phyloP scores from a whole-genome alignment of 2,888 invertebrate species.

The Anthrax anthrax region DNA sequence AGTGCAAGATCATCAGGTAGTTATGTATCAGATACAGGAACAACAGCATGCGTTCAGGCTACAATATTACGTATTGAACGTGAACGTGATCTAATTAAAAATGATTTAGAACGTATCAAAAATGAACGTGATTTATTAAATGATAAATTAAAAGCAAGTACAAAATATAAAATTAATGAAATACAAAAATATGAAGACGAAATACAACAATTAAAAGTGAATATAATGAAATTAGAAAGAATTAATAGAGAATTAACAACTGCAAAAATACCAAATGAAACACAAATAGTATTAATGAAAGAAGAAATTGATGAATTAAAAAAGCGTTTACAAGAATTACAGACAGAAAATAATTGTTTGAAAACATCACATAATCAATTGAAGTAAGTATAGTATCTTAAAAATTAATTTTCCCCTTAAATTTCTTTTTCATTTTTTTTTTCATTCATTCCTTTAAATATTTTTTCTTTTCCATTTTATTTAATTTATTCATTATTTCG shows the following conservation, averaged over 20 bases:
- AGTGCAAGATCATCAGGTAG: background rate
- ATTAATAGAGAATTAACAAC: slow-evolving; percentile 41
- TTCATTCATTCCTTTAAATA: too few relatives aligned
- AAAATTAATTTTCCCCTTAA: too few relatives aligned
- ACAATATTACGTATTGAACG: slow-evolving; percentile 28
- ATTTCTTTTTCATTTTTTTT: background rate
- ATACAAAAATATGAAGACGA: slow-evolving; percentile 36
- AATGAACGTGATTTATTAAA: slow-evolving; percentile 44
- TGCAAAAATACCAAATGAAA: slow-evolving; percentile 36
- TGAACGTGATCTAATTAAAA: slow-evolving; percentile 41
- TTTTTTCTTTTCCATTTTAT: slow-evolving; percentile 21
- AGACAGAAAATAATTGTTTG: slow-evolving; percentile 40
- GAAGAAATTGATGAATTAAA: slow-evolving; percentile 41
- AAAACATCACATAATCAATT: slow-evolving; percentile 42
- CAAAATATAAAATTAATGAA: slow-evolving; percentile 36
- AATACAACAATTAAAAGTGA: slow-evolving; percentile 37
- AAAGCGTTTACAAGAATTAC: slow-evolving; percentile 36
- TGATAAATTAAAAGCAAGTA: slow-evolving; percentile 39
- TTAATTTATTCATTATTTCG: background rate
- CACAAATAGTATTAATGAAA: slow-evolving; percentile 39
- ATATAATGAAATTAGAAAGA: slow-evolving; percentile 38
- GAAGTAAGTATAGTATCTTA: slow-evolving; percentile 33
- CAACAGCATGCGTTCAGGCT: slow-evolving; percentile 25
- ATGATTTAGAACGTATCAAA: slow-evolving; percentile 42
- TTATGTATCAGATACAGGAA: slow-evolving; percentile 10